These are phyloP conservation scores for Abramis brama DNA, from an alignment of 2,113 vertebrate genomes.

Conservation along the genomic window DNA sequence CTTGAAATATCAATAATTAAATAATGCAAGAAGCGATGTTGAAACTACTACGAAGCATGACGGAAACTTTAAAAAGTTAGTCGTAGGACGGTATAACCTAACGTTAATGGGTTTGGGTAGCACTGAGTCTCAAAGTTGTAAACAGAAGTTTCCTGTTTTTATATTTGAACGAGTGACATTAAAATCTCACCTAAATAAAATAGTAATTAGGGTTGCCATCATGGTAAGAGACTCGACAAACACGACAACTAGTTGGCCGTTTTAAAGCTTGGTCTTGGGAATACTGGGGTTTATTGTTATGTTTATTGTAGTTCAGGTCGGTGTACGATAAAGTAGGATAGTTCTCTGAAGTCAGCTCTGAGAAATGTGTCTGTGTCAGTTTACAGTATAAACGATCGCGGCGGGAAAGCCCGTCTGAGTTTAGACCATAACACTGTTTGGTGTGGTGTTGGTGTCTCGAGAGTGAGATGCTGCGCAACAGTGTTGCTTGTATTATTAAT, in stretches of 20 bases:
- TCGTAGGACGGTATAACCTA: not conserved
- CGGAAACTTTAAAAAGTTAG: not conserved
- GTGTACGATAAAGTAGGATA: not conserved
- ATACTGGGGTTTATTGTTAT: not conserved
- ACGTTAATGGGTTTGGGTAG: not conserved
- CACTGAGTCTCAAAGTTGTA: not conserved
- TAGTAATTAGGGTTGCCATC: not conserved
- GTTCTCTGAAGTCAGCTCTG: not conserved
- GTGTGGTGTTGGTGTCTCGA: not conserved
- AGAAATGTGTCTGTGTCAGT: not conserved
- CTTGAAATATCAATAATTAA: not conserved
- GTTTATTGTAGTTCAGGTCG: not conserved
- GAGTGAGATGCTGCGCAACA: not conserved
- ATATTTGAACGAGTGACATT: not conserved
- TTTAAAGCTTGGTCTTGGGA: too few relatives aligned
- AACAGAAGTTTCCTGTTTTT: constrained; percentile 12
- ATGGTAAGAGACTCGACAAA: not conserved
- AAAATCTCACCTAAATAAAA: not conserved
- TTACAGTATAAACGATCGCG: not conserved
- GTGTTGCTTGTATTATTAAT: not conserved
- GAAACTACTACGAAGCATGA: not conserved
- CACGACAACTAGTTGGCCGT: too few relatives aligned
- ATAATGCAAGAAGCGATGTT: not conserved
- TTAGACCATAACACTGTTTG: not conserved
- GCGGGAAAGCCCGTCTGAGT: not conserved